Conservation (phyloP, 2,888 invertebrate genomes). For the Tetranychus piercei region DNA sequence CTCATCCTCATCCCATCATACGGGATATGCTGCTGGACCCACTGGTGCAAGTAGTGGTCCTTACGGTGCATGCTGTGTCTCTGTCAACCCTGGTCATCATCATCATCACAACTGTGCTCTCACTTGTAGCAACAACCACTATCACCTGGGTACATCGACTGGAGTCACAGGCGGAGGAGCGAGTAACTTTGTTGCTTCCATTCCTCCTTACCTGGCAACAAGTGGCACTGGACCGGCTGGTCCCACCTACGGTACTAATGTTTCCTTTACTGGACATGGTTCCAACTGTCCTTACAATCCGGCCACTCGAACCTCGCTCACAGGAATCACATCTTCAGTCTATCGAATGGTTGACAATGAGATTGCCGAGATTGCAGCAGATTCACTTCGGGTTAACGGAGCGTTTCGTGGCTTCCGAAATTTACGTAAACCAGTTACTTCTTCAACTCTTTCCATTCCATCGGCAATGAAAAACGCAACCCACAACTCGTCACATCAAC, state of each 20-base stretch:
- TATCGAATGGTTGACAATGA: conserved; percentile 40
- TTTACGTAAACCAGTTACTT: conserved; percentile 70
- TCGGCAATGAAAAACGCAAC: conserved; percentile 44
- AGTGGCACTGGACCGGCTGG: too few relatives aligned
- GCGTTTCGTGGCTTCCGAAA: conserved; percentile 59
- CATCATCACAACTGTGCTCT: too few relatives aligned
- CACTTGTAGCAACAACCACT: too few relatives aligned
- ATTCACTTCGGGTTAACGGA: conserved; percentile 84
- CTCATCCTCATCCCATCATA: background rate
- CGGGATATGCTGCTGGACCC: background rate
- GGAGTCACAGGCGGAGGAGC: too few relatives aligned
- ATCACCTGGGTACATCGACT: too few relatives aligned
- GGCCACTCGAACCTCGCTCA: background rate
- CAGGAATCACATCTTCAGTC: background rate
- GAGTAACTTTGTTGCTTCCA: too few relatives aligned
- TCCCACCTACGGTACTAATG: too few relatives aligned
- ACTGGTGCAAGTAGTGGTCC: background rate
- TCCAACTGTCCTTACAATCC: background rate
- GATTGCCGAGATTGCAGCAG: conserved; percentile 84
- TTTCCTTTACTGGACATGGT: too few relatives aligned
- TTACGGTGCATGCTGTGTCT: too few relatives aligned
- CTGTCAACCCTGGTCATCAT: too few relatives aligned
- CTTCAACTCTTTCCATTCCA: conserved; percentile 88
- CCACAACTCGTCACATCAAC: conserved; percentile 5
- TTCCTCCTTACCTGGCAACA: too few relatives aligned